Conservation (phyloP, 1,140 invertebrate species). For the Stenopsyche tienmushanensis region DNA sequence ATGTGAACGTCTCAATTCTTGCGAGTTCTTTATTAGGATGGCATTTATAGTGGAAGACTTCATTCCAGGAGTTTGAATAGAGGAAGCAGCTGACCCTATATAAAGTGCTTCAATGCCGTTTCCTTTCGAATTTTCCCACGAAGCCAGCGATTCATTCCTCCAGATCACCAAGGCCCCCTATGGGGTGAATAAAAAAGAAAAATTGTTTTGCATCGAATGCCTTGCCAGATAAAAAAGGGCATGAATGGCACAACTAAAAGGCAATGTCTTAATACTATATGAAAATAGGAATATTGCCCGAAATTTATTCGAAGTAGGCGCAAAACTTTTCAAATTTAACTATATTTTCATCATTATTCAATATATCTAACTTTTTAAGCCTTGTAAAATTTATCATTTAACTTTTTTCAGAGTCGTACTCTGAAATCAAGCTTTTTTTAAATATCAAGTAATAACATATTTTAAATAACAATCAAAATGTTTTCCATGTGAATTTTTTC, state of each 20-base stretch:
- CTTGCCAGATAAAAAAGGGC: conserved; percentile 6
- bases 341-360: background rate
- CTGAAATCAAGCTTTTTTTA: too few relatives aligned
- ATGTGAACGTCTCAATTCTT: too few relatives aligned
- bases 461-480: too few relatives aligned
- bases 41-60: too few relatives aligned
- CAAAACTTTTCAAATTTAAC: too few relatives aligned
- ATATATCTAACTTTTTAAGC: background rate
- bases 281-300: too few relatives aligned
- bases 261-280: background rate
- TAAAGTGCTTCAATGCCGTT: too few relatives aligned
- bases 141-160: background rate
- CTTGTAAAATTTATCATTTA: background rate
- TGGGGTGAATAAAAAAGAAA: conserved; percentile 16
- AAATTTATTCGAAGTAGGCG: too few relatives aligned
- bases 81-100: background rate
- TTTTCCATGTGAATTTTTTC: too few relatives aligned
- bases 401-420: too few relatives aligned
- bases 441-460: too few relatives aligned
- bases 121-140: background rate
- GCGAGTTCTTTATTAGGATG: too few relatives aligned
- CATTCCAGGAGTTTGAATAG: background rate
- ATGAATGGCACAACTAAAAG: background rate
- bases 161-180: background rate
- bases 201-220: conserved; percentile 25